phyloP scores from a whole-genome alignment of 2,797 vertebrate genomes.

The Sciurus carolinensis region DNA sequence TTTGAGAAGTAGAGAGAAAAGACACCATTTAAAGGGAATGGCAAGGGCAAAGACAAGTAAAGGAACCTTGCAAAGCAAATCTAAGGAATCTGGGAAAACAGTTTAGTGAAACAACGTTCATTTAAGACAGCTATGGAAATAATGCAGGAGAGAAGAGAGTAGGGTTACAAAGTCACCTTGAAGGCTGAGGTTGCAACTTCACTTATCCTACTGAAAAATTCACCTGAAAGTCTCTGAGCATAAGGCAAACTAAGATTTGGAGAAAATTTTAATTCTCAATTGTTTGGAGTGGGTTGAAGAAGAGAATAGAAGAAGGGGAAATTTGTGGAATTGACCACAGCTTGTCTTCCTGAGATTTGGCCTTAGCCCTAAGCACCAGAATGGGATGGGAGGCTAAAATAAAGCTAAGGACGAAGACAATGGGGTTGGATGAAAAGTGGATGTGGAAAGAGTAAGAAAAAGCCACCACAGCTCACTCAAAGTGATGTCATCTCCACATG shows the following conservation, averaged over 20 bases:
- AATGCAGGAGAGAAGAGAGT: neutral
- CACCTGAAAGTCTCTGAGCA: neutral
- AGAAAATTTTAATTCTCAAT: neutral
- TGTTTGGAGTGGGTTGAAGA: neutral
- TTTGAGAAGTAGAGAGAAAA: neutral
- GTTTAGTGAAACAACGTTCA: neutral
- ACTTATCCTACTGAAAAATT: neutral
- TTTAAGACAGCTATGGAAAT: neutral
- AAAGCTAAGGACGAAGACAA: neutral
- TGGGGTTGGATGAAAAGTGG: neutral
- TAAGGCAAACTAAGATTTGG: neutral
- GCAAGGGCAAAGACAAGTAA: neutral
- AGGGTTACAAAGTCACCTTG: neutral
- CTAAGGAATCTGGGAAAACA: neutral
- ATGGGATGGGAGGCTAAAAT: neutral
- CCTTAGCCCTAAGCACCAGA: neutral
- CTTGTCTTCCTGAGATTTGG: neutral
- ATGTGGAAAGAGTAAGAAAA: neutral
- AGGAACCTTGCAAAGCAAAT: neutral
- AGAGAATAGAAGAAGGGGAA: neutral
- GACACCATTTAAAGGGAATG: neutral
- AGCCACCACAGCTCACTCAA: accelerated
- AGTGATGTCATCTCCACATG: accelerated
- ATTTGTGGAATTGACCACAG: neutral
- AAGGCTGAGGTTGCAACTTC: neutral